Conservation (phyloP, 2,113 vertebrate species). For the Hyla sarda region DNA sequence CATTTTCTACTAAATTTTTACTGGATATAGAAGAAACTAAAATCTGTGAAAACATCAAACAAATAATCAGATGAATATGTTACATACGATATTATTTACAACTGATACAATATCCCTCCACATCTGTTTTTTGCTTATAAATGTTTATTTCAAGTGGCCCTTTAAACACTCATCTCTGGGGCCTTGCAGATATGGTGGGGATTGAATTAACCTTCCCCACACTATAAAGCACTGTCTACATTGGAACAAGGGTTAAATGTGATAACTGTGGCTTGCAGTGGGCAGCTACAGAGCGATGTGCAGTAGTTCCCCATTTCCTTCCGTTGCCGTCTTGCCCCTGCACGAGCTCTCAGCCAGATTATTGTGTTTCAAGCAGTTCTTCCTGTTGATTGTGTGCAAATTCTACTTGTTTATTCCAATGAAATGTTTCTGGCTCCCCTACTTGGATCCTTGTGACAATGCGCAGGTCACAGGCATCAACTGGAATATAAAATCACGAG, state of each 20-base stretch:
- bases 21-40: too few relatives aligned
- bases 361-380: constrained; percentile 69
- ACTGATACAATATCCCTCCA: too few relatives aligned
- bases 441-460: constrained; percentile 50
- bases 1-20: too few relatives aligned
- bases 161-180: not conserved
- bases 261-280: not conserved
- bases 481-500: constrained; percentile 8
- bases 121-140: too few relatives aligned
- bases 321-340: constrained; percentile 61
- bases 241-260: constrained; percentile 18
- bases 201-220: not conserved
- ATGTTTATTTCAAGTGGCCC: not conserved
- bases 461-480: constrained; percentile 13
- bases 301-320: constrained; percentile 65
- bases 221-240: not conserved
- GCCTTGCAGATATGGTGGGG: not conserved
- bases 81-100: too few relatives aligned
- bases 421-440: constrained; percentile 68
- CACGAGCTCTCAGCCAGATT: constrained; percentile 59
- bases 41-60: too few relatives aligned
- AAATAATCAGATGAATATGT: too few relatives aligned
- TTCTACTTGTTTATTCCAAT: constrained; percentile 72
- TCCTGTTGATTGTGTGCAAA: constrained; percentile 75
- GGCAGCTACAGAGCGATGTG: constrained; percentile 26